These are phyloP conservation scores for Lycocerus yunnanus DNA, from an alignment of 2,888 invertebrate genomes.

Conservation along the genomic window DNA sequence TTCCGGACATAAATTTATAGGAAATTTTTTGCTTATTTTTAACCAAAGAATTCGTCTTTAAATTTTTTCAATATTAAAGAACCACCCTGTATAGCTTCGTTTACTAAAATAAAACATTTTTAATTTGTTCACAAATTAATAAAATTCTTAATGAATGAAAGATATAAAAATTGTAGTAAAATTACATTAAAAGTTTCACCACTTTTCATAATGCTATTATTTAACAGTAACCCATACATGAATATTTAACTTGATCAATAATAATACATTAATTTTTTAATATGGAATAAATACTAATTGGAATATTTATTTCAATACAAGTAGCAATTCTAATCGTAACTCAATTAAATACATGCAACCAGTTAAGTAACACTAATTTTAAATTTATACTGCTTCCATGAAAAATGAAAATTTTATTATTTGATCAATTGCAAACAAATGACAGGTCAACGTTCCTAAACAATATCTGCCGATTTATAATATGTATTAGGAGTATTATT, in stretches of 20 bases:
- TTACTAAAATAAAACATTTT: too few relatives aligned
- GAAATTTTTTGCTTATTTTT: too few relatives aligned
- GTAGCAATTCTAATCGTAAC: background rate
- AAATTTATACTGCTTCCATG: background rate
- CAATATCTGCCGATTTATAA: slow-evolving; percentile 20
- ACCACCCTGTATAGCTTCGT: too few relatives aligned
- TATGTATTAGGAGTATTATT: slow-evolving; percentile 31
- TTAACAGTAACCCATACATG: background rate
- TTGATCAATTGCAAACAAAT: slow-evolving; percentile 13
- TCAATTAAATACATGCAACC: background rate
- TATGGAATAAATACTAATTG: background rate
- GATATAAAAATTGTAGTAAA: too few relatives aligned
- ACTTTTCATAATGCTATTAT: background rate
- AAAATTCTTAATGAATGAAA: too few relatives aligned
- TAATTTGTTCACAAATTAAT: too few relatives aligned
- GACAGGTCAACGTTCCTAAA: slow-evolving; percentile 23
- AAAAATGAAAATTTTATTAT: background rate
- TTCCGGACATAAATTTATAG: too few relatives aligned
- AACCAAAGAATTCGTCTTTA: too few relatives aligned
- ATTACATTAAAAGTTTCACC: too few relatives aligned
- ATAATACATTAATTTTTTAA: background rate
- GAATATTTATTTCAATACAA: background rate
- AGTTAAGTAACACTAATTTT: background rate
- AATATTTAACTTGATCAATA: background rate
- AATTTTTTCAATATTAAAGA: too few relatives aligned